These are phyloP conservation scores for Nylanderia fulva DNA, from an alignment of 1,140 invertebrate species.

Conservation along the genomic window DNA sequence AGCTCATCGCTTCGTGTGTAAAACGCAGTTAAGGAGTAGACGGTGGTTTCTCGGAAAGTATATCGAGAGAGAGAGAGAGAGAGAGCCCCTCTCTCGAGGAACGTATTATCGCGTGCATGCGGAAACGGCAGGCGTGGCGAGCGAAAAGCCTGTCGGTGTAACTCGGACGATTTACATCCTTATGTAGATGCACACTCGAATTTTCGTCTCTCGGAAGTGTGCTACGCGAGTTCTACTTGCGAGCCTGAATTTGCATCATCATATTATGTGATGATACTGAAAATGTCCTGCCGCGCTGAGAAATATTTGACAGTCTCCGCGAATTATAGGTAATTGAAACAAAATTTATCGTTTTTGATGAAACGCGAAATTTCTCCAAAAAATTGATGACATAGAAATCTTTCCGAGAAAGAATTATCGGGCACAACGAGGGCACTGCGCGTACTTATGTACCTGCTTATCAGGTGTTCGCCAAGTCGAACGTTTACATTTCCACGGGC, in stretches of 20 bases:
- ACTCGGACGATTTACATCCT: constrained; percentile 47
- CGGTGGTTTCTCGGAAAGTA: constrained; percentile 46
- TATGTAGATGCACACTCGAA: constrained; percentile 66
- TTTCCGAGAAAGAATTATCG: constrained; percentile 15
- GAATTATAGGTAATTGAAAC: neutral
- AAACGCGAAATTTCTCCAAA: neutral
- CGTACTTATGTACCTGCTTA: neutral
- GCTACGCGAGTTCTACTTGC: neutral
- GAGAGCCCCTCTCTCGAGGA: constrained; percentile 23
- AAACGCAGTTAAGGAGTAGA: constrained; percentile 50
- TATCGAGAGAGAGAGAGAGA: too few relatives aligned
- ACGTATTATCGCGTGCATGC: constrained; percentile 58
- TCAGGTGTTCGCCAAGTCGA: constrained; percentile 15
- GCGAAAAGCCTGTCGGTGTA: constrained; percentile 55
- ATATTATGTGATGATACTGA: neutral
- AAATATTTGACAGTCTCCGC: too few relatives aligned
- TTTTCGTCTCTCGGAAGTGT: constrained; percentile 46
- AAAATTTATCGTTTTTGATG: neutral
- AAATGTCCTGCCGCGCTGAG: too few relatives aligned
- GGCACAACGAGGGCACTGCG: neutral
- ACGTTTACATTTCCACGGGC: constrained; percentile 23
- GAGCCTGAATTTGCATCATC: neutral
- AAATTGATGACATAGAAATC: too few relatives aligned
- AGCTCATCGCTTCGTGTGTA: constrained; percentile 31
- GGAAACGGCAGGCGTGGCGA: constrained; percentile 45